Evolutionary conservation across 2,113 vertebrate genomes (phyloP).

Genomic region (Peromyscus leucopus): DNA sequence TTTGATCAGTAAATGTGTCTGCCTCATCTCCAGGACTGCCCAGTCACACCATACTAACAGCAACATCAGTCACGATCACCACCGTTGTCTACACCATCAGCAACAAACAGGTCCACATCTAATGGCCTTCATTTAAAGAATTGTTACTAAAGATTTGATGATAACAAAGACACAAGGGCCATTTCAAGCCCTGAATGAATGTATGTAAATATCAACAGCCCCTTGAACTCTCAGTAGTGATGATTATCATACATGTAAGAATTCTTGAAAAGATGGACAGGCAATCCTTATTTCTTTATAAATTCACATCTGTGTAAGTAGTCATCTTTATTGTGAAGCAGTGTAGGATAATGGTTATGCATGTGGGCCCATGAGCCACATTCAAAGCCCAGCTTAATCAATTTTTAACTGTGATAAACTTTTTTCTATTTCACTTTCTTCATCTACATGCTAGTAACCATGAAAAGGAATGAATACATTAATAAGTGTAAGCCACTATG

Average conservation of each 20-base stretch:
- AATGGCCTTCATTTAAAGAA: background rate
- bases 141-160: background rate
- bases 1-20: background rate
- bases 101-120: background rate
- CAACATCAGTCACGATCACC: rapidly evolving
- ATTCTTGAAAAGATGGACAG: background rate
- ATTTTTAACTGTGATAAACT: background rate
- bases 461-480: background rate
- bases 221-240: background rate
- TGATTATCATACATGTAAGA: background rate
- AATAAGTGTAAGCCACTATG: background rate
- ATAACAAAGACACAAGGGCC: background rate
- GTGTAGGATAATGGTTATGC: background rate
- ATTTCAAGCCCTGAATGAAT: background rate
- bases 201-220: background rate
- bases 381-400: background rate
- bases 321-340: background rate
- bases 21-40: rapidly evolving
- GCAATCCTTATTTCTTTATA: background rate
- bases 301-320: background rate
- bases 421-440: background rate
- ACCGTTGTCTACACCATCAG: too few relatives aligned
- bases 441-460: background rate
- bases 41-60: background rate
- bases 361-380: background rate